Evolutionary conservation across 2,888 invertebrate genomes (phyloP), one percentile per base, ranked within the genome.

Genomic region (Bimastos eiseni): DNA sequence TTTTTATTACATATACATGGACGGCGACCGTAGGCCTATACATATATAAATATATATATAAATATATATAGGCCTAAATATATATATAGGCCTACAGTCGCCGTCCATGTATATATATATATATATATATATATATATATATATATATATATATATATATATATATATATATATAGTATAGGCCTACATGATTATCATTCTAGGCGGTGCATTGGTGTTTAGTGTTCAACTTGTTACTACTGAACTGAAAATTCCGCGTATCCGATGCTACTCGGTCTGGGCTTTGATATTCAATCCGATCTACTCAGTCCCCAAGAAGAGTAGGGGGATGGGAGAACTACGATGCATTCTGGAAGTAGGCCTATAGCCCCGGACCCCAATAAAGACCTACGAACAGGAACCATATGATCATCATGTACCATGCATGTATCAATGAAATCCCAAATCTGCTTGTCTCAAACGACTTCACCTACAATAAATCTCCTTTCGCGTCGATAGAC

Each of bases 341-440:
- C n/a, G 70, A 70, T 70, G 30, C 70, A n/a, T 70, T 0, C 24
- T 24, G 49, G 49, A 21, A 11, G 70, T n/a, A 11, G 70, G 30
- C n/a, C 44, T 49, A 41, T 41, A 41, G 41, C 49, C 49, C 49
- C 24, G n/a, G n/a, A n/a, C n/a, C n/a, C n/a, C n/a, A n/a, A 24
- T 49, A 24, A 8, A 70, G 13, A n/a, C n/a, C 70, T n/a, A 70
- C 70, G n/a, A 70, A 70, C n/a, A n/a, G 30, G 30, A 36, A 89
- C 49, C 44, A n/a, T 44, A 15, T 41, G 8, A 15, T 41, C 6
- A n/a, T 89, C 38, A 91, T 91, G 91, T 83, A 89, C 49, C 83
- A 70, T 91, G 33, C 41, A 91, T 89, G 91, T 70, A 89, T 89
- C 91, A 44, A 91, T 38, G 91, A 15, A 89, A 83, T 89, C 38